phyloP scores from a whole-genome alignment of 2,797 vertebrate genomes.

The Xenops minutus region DNA sequence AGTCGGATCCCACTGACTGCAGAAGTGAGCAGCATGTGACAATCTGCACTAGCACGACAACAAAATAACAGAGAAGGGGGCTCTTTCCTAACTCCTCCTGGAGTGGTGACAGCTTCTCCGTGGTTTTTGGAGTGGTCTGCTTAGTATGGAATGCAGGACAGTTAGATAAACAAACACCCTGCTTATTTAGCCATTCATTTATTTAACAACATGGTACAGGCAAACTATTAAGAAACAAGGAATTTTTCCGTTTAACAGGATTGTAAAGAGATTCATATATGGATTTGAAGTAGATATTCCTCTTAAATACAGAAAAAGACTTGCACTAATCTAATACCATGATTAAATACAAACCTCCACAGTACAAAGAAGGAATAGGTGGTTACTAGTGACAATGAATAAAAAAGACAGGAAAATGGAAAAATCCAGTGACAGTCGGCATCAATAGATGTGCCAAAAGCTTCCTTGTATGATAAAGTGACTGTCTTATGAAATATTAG shows the following conservation, averaged over 20 bases:
- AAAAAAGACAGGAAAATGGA: not conserved
- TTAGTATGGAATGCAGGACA: not conserved
- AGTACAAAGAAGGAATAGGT: not conserved
- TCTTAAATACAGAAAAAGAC: not conserved
- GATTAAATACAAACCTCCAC: not conserved
- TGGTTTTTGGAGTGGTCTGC: not conserved
- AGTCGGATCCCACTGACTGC: not conserved
- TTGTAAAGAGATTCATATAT: not conserved
- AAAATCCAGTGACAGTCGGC: not conserved
- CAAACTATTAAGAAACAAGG: not conserved
- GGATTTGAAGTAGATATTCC: not conserved
- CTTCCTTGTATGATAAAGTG: constrained; percentile 23
- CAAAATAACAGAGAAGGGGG: accelerated
- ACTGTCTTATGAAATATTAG: constrained; percentile 58
- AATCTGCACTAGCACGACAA: not conserved
- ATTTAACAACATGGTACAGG: not conserved
- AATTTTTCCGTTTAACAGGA: not conserved
- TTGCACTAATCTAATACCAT: not conserved
- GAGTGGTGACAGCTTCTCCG: not conserved
- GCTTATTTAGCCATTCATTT: not conserved
- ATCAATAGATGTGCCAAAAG: constrained; percentile 4
- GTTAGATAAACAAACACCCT: not conserved
- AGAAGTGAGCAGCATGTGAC: not conserved
- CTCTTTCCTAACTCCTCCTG: not conserved
- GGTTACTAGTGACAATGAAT: not conserved